Evolutionary conservation across 2,113 vertebrate species (phyloP).

Genomic region (Rallus limicola): DNA sequence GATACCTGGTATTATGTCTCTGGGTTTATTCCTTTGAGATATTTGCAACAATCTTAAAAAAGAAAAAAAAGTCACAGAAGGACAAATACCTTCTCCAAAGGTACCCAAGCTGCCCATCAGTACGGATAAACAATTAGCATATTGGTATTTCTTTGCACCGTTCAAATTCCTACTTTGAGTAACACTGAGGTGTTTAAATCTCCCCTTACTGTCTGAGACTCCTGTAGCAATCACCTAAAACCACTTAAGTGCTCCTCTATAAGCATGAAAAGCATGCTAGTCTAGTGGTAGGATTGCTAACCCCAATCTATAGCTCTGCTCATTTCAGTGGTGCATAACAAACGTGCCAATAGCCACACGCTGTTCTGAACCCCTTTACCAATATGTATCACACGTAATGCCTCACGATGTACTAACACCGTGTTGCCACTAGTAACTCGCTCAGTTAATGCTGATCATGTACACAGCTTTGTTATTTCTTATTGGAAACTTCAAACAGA

Average conservation of each 20-base stretch:
- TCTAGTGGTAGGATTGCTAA: neutral
- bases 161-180: neutral
- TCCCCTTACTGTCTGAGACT: neutral
- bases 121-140: fast-evolving
- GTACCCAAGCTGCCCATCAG: neutral
- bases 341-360: fast-evolving
- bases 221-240: neutral
- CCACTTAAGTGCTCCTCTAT: neutral
- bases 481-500: neutral
- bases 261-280: neutral
- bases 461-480: neutral
- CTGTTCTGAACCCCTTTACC: neutral
- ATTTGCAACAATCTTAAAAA: neutral
- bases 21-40: neutral
- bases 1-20: no score
- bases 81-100: neutral
- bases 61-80: no score
- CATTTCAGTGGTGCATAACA: neutral
- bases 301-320: neutral
- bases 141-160: neutral
- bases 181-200: neutral
- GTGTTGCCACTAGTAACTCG: neutral
- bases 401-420: neutral
- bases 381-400: neutral
- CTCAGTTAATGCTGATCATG: neutral